Evolutionary conservation across 2,113 vertebrate genomes (phyloP).

Genomic region (Pollachius pollachius): DNA sequence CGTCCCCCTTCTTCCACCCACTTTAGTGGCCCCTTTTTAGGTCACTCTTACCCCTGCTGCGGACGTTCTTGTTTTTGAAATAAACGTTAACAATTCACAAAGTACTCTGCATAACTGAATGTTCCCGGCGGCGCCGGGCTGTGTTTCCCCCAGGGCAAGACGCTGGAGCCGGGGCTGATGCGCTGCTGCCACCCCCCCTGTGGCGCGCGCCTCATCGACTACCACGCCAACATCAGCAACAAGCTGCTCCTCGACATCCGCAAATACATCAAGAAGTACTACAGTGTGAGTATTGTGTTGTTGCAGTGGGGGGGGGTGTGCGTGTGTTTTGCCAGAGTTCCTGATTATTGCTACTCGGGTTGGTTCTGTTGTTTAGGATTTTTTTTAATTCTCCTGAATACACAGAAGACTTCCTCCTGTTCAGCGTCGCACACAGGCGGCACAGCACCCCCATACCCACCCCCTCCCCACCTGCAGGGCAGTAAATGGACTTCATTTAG

Average conservation of each 20-base stretch:
- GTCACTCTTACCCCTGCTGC: no score
- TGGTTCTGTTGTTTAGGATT: not conserved
- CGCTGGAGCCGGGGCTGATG: constrained; percentile 81
- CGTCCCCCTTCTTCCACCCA: no score
- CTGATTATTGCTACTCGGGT: not conserved
- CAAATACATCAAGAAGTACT: constrained; percentile 83
- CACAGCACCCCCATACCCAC: not conserved
- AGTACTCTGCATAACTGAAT: no score
- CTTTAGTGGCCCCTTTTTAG: no score
- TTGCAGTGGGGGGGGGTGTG: not conserved
- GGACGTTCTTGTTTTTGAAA: no score
- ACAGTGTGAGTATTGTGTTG: constrained; percentile 81
- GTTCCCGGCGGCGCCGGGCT: no score
- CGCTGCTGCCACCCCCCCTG: constrained; percentile 87
- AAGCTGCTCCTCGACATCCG: constrained; percentile 90
- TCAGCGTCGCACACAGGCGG: not conserved
- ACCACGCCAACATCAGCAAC: constrained; percentile 79
- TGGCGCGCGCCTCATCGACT: constrained; percentile 70
- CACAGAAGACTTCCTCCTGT: not conserved
- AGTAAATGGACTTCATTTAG: constrained; percentile 49
- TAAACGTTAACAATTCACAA: no score
- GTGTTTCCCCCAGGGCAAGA: constrained; percentile 70
- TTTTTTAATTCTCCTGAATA: constrained; percentile 6
- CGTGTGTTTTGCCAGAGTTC: not conserved
- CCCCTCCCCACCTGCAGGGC: constrained; percentile 29